These are phyloP conservation scores for Xylocopa sonorina DNA, from an alignment of 1,140 invertebrate genomes.

Conservation along the genomic window DNA sequence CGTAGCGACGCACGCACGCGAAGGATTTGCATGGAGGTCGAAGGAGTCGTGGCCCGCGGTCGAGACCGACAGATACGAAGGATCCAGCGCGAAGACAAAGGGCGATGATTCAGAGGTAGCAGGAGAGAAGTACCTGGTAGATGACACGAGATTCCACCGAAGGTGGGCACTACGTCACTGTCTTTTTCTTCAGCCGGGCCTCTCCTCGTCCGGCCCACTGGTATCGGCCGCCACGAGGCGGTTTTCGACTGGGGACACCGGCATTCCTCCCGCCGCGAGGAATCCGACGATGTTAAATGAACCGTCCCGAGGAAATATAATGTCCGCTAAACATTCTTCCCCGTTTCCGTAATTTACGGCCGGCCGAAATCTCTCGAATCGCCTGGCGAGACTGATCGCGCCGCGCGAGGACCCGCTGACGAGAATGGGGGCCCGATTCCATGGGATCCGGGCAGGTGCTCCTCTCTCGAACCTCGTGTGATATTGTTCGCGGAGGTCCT, in stretches of 20 bases:
- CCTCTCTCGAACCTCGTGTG: background rate
- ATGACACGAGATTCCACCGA: constrained; percentile 77
- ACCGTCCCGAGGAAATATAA: constrained; percentile 64
- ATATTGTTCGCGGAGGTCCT: too few species aligned
- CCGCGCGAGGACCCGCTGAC: background rate
- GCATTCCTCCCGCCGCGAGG: constrained; percentile 57
- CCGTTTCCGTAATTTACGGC: constrained; percentile 49
- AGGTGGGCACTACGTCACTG: constrained; percentile 75
- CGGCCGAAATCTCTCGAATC: constrained; percentile 33
- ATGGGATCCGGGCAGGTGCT: background rate
- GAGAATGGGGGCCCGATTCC: background rate
- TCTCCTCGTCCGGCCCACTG: background rate
- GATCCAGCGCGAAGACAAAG: constrained; percentile 72
- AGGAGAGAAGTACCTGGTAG: constrained; percentile 72
- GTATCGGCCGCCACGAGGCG: constrained; percentile 12
- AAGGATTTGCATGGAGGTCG: constrained; percentile 37
- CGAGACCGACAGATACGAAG: constrained; percentile 67
- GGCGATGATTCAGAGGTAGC: constrained; percentile 71
- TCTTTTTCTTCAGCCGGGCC: constrained; percentile 67
- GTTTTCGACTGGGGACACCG: constrained; percentile 57
- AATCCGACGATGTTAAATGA: constrained; percentile 65
- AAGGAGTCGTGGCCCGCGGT: constrained; percentile 51
- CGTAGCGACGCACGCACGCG: background rate
- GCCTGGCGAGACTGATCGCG: background rate
- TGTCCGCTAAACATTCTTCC: constrained; percentile 59